A percentile compares a stretch with the other conserved stretches of the same genome.
Evolutionary conservation across 2,888 invertebrate genomes (phyloP).

Genomic region (Aradus depressus): DNA sequence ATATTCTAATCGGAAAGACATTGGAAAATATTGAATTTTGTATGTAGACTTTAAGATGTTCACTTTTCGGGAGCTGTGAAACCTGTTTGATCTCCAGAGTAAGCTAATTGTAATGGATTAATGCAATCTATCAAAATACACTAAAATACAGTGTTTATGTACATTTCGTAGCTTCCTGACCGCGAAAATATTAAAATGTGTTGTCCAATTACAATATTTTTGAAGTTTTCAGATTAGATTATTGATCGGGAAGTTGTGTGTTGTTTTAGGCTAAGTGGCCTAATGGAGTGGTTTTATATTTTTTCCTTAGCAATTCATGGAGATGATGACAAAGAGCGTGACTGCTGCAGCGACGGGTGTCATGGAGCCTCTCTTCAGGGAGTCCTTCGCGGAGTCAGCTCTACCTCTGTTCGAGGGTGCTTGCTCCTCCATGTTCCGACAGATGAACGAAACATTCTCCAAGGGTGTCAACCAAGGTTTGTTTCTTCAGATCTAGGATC

Average conservation of each 20-base stretch:
- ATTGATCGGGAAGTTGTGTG: background rate
- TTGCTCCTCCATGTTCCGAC: slow-evolving; percentile 74
- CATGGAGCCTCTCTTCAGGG: slow-evolving; percentile 58
- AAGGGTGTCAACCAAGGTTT: slow-evolving; percentile 81
- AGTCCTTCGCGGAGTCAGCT: slow-evolving; percentile 61
- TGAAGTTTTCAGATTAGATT: background rate
- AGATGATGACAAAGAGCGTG: slow-evolving; percentile 16
- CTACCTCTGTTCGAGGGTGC: slow-evolving; percentile 81
- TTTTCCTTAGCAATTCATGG: slow-evolving; percentile 15
- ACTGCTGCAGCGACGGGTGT: slow-evolving; percentile 12
- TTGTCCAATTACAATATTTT: too few relatives aligned
- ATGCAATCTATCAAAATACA: too few relatives aligned
- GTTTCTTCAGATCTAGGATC: background rate
- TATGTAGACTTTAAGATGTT: too few relatives aligned
- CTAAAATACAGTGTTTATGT: too few relatives aligned
- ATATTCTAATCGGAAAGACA: too few relatives aligned
- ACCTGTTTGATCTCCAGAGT: too few relatives aligned
- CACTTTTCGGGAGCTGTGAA: too few relatives aligned
- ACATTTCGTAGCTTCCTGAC: too few relatives aligned
- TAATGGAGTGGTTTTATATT: background rate
- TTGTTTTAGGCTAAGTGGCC: background rate
- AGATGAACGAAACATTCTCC: slow-evolving; percentile 79
- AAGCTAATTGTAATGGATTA: too few relatives aligned
- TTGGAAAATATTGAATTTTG: too few relatives aligned
- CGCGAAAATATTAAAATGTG: too few relatives aligned